Evolutionary conservation across 2,113 vertebrate genomes (phyloP).

Genomic region (Oceanodroma tethys): DNA sequence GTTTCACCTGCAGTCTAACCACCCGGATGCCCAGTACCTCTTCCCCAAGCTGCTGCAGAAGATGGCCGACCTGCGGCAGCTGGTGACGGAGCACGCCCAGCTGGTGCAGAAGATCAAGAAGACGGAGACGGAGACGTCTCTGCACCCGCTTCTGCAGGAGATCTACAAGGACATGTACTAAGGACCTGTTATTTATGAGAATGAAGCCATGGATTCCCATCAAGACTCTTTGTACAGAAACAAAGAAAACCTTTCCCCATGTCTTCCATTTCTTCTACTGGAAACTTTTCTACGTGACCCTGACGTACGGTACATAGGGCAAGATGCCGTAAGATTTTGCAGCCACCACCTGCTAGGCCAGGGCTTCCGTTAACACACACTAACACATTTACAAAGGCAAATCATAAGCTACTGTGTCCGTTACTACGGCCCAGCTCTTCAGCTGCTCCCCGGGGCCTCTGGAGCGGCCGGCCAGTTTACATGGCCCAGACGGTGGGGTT

Average conservation of each 20-base stretch:
- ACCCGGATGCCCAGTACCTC: slow-evolving; percentile 92
- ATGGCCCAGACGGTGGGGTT: neutral
- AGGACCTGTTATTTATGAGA: slow-evolving; percentile 62
- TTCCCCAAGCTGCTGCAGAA: slow-evolving; percentile 99
- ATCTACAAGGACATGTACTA: slow-evolving; percentile 99
- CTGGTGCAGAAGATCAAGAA: slow-evolving; percentile 98
- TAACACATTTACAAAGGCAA: neutral
- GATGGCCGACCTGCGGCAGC: slow-evolving; percentile 96
- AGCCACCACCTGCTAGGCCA: neutral
- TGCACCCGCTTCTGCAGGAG: slow-evolving; percentile 96
- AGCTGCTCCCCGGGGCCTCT: neutral
- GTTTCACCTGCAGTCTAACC: slow-evolving; percentile 92
- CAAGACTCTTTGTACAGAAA: slow-evolving; percentile 45
- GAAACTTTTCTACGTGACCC: slow-evolving; percentile 17
- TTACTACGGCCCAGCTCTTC: neutral
- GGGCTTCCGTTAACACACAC: slow-evolving; percentile 39
- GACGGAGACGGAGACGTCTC: slow-evolving; percentile 92
- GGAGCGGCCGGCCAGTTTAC: neutral
- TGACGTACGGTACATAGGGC: neutral
- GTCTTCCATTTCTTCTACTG: slow-evolving; percentile 67
- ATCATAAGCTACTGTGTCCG: neutral
- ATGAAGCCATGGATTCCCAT: slow-evolving; percentile 65
- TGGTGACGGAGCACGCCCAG: slow-evolving; percentile 94
- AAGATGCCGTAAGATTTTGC: neutral
- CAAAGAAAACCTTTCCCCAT: slow-evolving; percentile 7